Conservation (phyloP, 2,113 vertebrate genomes). For the Peromyscus polionotus region DNA sequence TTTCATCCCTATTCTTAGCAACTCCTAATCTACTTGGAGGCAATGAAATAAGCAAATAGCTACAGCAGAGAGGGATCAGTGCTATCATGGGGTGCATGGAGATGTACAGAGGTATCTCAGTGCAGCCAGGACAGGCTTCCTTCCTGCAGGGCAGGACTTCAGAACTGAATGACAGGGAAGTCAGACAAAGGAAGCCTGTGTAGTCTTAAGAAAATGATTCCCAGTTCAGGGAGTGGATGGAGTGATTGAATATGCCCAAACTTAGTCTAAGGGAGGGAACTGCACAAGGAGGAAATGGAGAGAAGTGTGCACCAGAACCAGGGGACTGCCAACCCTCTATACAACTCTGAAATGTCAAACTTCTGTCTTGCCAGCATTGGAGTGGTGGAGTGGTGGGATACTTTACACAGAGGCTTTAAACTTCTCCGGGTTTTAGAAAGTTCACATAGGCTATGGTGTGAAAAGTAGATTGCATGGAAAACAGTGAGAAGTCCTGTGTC, state of each 20-base stretch:
- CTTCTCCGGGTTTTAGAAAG: background rate
- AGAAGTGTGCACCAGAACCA: background rate
- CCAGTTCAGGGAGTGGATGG: background rate
- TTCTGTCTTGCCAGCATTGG: background rate
- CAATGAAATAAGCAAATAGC: background rate
- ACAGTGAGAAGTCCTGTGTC: background rate
- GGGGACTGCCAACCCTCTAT: background rate
- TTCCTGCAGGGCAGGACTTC: background rate
- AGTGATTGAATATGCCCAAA: background rate
- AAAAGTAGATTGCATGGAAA: background rate
- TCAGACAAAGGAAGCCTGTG: background rate
- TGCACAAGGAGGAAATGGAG: background rate
- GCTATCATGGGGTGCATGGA: background rate
- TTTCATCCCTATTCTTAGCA: background rate
- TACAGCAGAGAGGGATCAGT: background rate
- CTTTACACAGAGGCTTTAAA: slow-evolving; percentile 41
- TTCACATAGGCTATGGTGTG: background rate
- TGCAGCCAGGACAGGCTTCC: background rate
- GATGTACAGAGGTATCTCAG: background rate
- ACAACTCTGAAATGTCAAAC: background rate
- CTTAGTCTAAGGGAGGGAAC: background rate
- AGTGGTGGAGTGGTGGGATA: background rate
- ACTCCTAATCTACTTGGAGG: background rate
- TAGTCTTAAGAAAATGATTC: background rate
- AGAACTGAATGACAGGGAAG: background rate